These are phyloP conservation scores for Platalea minor DNA, from an alignment of 2,797 vertebrate species.

Conservation along the genomic window DNA sequence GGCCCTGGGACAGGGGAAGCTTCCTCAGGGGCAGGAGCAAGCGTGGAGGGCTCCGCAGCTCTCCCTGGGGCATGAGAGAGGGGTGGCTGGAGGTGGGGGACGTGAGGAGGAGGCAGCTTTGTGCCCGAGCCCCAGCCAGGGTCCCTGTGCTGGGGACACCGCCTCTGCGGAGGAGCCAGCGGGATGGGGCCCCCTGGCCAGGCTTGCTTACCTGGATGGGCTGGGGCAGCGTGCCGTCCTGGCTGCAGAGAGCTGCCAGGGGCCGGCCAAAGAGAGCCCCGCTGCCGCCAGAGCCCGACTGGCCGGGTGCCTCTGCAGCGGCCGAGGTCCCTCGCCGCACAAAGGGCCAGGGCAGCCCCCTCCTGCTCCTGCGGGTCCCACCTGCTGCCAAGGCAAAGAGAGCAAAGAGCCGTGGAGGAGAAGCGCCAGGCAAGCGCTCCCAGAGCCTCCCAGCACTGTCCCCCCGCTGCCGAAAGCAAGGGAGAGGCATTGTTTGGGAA, in stretches of 20 bases:
- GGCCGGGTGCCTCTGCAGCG: too few species aligned
- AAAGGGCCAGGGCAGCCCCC: too few species aligned
- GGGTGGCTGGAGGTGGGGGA: too few species aligned
- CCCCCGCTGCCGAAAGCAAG: background rate
- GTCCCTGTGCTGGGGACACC: background rate
- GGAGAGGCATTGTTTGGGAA: background rate
- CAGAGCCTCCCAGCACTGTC: background rate
- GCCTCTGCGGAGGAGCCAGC: accelerated
- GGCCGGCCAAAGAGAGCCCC: too few species aligned
- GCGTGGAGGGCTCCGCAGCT: too few species aligned
- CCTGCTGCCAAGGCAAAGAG: background rate
- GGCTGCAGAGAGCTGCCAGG: too few species aligned
- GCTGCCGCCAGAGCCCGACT: too few species aligned
- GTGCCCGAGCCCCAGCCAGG: too few species aligned
- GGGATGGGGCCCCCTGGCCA: too few species aligned
- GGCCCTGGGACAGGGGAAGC: background rate
- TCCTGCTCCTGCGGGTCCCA: too few species aligned
- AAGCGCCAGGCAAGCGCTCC: background rate
- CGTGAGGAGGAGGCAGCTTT: background rate
- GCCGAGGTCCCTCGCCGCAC: too few species aligned
- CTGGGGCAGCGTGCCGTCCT: background rate
- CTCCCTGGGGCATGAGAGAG: too few species aligned
- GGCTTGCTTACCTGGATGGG: background rate
- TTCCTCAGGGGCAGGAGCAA: background rate
- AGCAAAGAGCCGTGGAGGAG: background rate